Evolutionary conservation across 2,888 invertebrate species (phyloP), one percentile per base, ranked within the genome.

Genomic region (Pediacus dermestoides): DNA sequence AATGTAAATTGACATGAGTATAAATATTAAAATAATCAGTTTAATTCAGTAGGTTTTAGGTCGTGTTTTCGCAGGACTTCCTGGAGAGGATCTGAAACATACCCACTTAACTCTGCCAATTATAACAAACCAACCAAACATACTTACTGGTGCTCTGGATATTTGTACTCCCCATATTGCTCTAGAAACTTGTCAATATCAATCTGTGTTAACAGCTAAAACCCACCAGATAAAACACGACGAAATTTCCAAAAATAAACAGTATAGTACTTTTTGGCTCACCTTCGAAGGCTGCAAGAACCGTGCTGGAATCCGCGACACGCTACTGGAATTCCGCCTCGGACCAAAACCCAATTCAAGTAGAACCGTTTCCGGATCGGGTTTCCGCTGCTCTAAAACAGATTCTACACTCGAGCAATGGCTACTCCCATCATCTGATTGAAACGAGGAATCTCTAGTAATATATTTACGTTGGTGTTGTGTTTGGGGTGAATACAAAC

Each of bases 341-440:
- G 85, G 86, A 0, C 88, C 88, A 66, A 88, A 88, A 7, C 89
- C 89, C 36, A 88, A 72, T 48, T 84, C 87, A 33, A 88, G 70
- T 15, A 94, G 74, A 37, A 94, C 82, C 36, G 88, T 87, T 64
- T 93, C 92, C 0, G 93, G 92, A 71, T 94, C 91, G 12, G 88
- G 86, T 60, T 82, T 84, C 22, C 93, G 75, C 10, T 87, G 78
- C 54, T 90, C 88, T 54, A 93, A 70, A 32, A 92, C 76, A 63
- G 87, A 88, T 62, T 90, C 82, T 18, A 90, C 85, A 58, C 83
- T 77, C 34, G 88, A 88, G 58, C 87, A 87, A 42, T 76, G 77
- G 55, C 82, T 82, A 36, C 78, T 73, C 41, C 61, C 64, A 43
- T 71, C 69, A 42, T 71, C 71, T 4, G 70, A 70, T 50, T 72